Evolutionary conservation across 1,140 invertebrate genomes (phyloP).

Genomic region (Heterodera carotae): DNA sequence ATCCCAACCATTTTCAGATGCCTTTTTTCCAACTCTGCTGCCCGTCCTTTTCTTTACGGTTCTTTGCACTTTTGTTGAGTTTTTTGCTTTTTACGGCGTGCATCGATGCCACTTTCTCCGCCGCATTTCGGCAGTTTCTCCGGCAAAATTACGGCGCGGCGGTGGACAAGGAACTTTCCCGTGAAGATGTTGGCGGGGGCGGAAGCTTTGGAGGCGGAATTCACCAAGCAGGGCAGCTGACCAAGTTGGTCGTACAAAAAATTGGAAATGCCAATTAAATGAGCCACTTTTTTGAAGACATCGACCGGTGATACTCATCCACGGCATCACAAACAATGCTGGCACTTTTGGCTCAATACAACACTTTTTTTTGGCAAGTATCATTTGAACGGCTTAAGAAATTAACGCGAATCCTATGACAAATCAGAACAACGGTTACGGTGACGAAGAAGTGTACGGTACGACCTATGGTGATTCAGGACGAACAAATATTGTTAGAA

Average conservation of each 20-base stretch:
- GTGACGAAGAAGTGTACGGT: constrained; percentile 59
- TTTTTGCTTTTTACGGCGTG: constrained; percentile 7
- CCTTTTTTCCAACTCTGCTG: background rate
- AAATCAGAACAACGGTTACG: constrained; percentile 50
- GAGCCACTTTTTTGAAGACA: constrained; percentile 30
- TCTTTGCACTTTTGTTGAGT: background rate
- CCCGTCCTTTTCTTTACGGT: background rate
- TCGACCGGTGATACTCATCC: constrained; percentile 63
- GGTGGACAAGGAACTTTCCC: constrained; percentile 42
- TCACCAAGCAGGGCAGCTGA: constrained; percentile 38
- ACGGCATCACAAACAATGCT: constrained; percentile 49
- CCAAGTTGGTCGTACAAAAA: constrained; percentile 37
- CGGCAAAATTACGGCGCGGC: constrained; percentile 43
- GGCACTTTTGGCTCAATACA: constrained; percentile 51
- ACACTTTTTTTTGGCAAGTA: constrained; percentile 43
- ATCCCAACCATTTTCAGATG: background rate
- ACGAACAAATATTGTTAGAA: constrained; percentile 55
- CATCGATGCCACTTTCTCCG: constrained; percentile 26
- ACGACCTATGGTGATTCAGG: constrained; percentile 64
- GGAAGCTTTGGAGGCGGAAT: constrained; percentile 58
- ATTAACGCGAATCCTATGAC: background rate
- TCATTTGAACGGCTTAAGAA: background rate
- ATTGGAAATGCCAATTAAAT: background rate
- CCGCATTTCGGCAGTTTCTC: constrained; percentile 41
- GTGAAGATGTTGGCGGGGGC: constrained; percentile 47